Evolutionary conservation across 2,888 invertebrate species (phyloP).

Genomic region (Andrena bicolor): DNA sequence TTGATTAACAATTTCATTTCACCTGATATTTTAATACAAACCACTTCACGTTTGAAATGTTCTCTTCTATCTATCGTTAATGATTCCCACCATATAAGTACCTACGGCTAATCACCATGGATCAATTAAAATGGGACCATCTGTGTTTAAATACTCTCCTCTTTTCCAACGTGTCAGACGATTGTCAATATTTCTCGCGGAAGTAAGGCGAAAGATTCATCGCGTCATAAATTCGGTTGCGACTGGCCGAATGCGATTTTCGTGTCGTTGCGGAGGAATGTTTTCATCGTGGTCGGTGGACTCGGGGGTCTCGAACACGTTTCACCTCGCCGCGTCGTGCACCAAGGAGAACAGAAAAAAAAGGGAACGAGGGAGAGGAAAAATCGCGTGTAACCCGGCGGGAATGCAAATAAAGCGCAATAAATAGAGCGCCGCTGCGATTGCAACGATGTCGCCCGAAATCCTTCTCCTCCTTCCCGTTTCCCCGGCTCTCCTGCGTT

Average conservation of each 20-base stretch:
- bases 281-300: constrained; percentile 41
- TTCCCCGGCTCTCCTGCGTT: too few relatives aligned
- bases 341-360: constrained; percentile 18
- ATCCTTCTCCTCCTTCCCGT: constrained; percentile 1
- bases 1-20: too few relatives aligned
- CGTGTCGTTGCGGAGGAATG: constrained; percentile 46
- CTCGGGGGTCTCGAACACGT: constrained; percentile 20
- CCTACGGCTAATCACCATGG: too few relatives aligned
- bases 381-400: constrained; percentile 63
- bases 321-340: constrained; percentile 8
- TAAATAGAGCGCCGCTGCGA: constrained; percentile 65
- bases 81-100: too few relatives aligned
- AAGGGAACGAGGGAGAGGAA: constrained; percentile 51
- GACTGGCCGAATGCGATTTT: constrained; percentile 50
- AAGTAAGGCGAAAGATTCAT: constrained; percentile 30
- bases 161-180: neutral
- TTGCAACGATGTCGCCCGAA: constrained; percentile 52
- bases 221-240: constrained; percentile 48
- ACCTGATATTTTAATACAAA: too few relatives aligned
- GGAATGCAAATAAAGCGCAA: constrained; percentile 75
- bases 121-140: too few relatives aligned
- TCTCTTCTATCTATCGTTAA: too few relatives aligned
- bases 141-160: neutral
- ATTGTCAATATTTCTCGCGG: constrained; percentile 39
- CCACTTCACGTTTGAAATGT: too few relatives aligned